Evolutionary conservation across 2,888 invertebrate genomes (phyloP).

Genomic region (Sphaerophoria rueppellii): DNA sequence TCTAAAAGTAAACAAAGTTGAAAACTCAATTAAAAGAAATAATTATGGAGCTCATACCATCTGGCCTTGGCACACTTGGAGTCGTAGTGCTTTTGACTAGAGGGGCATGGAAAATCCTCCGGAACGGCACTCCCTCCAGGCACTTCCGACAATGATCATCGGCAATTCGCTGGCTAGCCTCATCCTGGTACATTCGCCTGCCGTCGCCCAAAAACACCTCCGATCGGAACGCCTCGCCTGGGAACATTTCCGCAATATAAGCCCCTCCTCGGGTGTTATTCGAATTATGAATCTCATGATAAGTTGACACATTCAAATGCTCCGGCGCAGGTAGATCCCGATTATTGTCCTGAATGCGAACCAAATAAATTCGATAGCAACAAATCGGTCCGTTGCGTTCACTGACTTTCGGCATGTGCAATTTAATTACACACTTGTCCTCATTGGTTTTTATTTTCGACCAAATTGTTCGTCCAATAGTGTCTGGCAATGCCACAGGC

Average conservation of each 20-base stretch:
- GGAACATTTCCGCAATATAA: conserved; percentile 93
- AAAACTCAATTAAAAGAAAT: not conserved
- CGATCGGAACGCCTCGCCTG: conserved; percentile 85
- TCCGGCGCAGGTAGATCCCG: conserved; percentile 87
- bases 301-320: conserved; percentile 87
- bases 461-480: conserved; percentile 83
- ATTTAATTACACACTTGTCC: conserved; percentile 88
- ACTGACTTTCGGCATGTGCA: conserved; percentile 89
- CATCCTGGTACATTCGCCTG: conserved; percentile 78
- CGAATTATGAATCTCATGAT: conserved; percentile 87
- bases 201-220: conserved; percentile 90
- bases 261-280: conserved; percentile 86
- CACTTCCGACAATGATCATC: conserved; percentile 79
- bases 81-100: conserved; percentile 24
- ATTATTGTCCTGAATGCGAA: conserved; percentile 85
- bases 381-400: conserved; percentile 94
- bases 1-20: conserved; percentile 22
- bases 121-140: conserved; percentile 76
- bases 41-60: conserved; percentile 51
- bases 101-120: conserved; percentile 68
- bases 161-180: conserved; percentile 75
- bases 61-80: conserved; percentile 66
- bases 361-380: conserved; percentile 91
- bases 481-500: conserved; percentile 88
- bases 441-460: conserved; percentile 85